Conservation (phyloP, 2,113 vertebrate genomes). For the Salvelinus alpinus region DNA sequence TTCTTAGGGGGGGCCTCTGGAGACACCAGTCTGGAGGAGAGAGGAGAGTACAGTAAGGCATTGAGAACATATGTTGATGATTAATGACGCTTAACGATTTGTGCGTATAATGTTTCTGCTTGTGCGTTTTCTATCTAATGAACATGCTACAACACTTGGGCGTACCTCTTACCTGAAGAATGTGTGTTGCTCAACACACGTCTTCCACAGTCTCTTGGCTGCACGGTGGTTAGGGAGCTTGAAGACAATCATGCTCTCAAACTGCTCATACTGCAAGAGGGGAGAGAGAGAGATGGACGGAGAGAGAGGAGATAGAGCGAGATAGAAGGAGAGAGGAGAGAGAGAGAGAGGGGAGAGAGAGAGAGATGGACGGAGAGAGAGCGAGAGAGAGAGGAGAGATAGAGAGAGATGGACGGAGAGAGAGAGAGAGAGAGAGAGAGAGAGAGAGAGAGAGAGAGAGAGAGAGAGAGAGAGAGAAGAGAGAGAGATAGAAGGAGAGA, state of each 20-base stretch:
- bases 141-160: too few species aligned
- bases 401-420: neutral
- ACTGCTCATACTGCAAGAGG: conserved; percentile 88
- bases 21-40: conserved; percentile 81
- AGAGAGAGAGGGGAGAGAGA: too few species aligned
- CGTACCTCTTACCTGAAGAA: conserved; percentile 88
- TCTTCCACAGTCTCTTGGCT: conserved; percentile 96
- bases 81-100: too few species aligned
- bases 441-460: neutral
- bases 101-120: too few species aligned
- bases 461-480: neutral
- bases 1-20: conserved; percentile 95
- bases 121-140: too few species aligned
- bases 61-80: too few species aligned
- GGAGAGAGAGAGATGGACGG: too few species aligned
- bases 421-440: neutral
- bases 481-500: neutral
- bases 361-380: too few species aligned
- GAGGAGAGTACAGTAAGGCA: too few species aligned
- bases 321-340: too few species aligned
- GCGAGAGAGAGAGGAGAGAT: too few species aligned
- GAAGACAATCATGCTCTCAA: conserved; percentile 99
- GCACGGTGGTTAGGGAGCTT: conserved; percentile 96
- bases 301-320: too few species aligned
- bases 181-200: conserved; percentile 96